Base-by-base conservation (phyloP, 2,113 vertebrate genomes). In the Thymallus thymallus region DNA sequence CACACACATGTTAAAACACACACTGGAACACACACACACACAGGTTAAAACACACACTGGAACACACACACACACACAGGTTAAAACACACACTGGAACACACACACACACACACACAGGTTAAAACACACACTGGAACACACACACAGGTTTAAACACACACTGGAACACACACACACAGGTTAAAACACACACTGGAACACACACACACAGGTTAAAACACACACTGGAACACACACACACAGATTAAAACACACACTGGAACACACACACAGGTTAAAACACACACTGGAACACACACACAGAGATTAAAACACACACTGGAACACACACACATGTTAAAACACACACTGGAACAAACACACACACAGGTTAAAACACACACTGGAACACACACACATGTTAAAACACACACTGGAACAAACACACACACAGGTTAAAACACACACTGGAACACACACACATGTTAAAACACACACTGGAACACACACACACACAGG, bases 271-370 rank as follows among this genome's bases (percentile, higher is more conserved):
- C 35, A 68, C 72, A 55, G n/a, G n/a, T n/a, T n/a, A n/a, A n/a
- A n/a, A n/a, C n/a, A n/a, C n/a, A n/a, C n/a, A n/a, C n/a, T n/a
- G n/a, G n/a, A n/a, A n/a, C 35, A 29, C 41, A 7, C 46, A 76
- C 60, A 55, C 26, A 35, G n/a, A n/a, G n/a, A n/a, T n/a, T n/a
- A n/a, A n/a, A n/a, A n/a, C n/a, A n/a, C 68, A 64, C 46, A 66
- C 20, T 48, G 26, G 48, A 60, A 71, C 68, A 46, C 32, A 68
- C 55, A 46, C 68, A 41, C 14, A 66, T 55, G 9, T n/a, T 20
- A 66, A 41, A 79, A 82, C 69, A 80, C 66, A 78, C 80, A 85
- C 70, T 74, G 62, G 76, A 72, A 84, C 67, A 83, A 58, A 51
- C 62, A 75, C 26, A 76, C 32, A 41, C 45, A 73, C 20, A 69